A percentile compares a stretch with the other conserved stretches of the same genome.
phyloP scores from a whole-genome alignment of 2,888 invertebrate genomes.

The Alloplasta piceator region DNA sequence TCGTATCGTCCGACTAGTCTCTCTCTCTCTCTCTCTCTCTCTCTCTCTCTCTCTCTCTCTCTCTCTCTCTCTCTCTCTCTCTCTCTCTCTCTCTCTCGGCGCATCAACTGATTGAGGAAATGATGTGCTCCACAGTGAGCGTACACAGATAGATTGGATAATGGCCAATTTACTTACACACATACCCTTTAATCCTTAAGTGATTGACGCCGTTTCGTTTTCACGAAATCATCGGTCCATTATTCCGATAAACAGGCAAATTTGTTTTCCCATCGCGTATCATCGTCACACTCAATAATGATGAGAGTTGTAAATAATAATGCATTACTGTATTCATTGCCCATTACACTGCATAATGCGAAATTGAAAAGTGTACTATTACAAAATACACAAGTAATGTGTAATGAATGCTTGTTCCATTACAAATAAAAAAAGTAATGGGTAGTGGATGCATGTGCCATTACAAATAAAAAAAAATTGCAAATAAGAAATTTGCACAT shows the following conservation, averaged over 20 bases:
- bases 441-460: too few species aligned
- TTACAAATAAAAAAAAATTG: too few species aligned
- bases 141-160: constrained; percentile 68
- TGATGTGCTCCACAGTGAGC: constrained; percentile 64
- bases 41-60: too few species aligned
- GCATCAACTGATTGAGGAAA: constrained; percentile 72
- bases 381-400: too few species aligned
- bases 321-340: too few species aligned
- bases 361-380: too few species aligned
- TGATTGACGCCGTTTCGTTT: constrained; percentile 69
- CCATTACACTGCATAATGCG: too few species aligned
- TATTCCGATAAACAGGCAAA: constrained; percentile 6
- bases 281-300: not conserved
- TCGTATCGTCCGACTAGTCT: constrained; percentile 53
- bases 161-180: constrained; percentile 68
- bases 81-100: constrained; percentile 49
- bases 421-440: too few species aligned
- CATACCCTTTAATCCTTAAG: constrained; percentile 60
- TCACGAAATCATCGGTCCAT: constrained; percentile 37
- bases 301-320: too few species aligned
- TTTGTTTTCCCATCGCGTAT: not conserved
- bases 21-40: constrained; percentile 39
- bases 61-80: constrained; percentile 52
- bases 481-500: too few species aligned
- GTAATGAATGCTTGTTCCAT: too few species aligned